Percentiles rank a stretch among this genome's conserved stretches.
phyloP scores from a whole-genome alignment of 2,888 invertebrate genomes.

The Creontiades dilutus region DNA sequence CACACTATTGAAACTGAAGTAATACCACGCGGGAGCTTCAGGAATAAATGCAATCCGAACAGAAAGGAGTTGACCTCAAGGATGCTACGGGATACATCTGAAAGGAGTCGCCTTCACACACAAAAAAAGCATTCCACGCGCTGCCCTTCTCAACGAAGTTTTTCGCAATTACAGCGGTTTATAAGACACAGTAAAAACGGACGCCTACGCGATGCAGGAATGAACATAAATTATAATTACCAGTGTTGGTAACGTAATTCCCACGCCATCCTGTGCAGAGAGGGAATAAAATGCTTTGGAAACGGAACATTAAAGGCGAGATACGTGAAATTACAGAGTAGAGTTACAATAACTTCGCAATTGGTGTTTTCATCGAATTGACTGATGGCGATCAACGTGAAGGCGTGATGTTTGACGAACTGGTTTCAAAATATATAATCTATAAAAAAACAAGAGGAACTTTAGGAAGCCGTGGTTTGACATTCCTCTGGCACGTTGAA shows the following conservation, averaged over 20 bases:
- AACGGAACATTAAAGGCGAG: background rate
- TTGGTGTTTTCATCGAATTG: no score
- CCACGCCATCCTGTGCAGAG: background rate
- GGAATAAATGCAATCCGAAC: background rate
- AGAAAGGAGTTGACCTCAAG: slow-evolving; percentile 5
- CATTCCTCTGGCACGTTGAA: no score
- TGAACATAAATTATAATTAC: slow-evolving; percentile 38
- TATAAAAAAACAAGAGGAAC: no score
- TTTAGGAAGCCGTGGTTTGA: no score
- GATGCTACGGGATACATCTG: background rate
- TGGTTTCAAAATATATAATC: no score
- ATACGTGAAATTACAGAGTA: no score
- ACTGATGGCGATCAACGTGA: no score
- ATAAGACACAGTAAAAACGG: slow-evolving; percentile 5
- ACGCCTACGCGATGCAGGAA: slow-evolving; percentile 1
- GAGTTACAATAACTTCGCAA: no score
- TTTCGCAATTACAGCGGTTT: slow-evolving; percentile 20
- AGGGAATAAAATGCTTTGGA: background rate
- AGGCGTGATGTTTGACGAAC: no score
- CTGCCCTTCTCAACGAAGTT: background rate
- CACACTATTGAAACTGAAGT: no score
- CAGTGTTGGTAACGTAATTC: background rate
- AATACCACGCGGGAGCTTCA: no score
- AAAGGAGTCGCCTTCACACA: background rate
- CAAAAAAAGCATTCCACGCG: background rate